Base-by-base conservation (phyloP, 2,888 invertebrate genomes). In the Apamea anceps region DNA sequence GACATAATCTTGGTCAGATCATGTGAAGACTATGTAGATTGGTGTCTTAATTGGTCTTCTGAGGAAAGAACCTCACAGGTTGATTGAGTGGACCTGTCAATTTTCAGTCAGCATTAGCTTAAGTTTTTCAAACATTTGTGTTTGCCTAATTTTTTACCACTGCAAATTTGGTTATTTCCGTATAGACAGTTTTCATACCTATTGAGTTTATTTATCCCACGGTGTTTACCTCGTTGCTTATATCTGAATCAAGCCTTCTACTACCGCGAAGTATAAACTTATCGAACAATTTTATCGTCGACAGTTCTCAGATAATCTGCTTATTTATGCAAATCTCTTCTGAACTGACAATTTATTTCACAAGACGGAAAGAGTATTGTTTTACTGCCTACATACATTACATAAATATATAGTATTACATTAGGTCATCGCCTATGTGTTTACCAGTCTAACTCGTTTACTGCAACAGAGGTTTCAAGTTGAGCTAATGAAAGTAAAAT, bases 391-490 rank as follows among this genome's bases (percentile, higher is more conserved):
- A 15, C 48, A 25, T 63, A 60, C 4, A 57, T 85, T 76, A 82
- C 37, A 85, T 76, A 82, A 72, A 73, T 60, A 57, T 66, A 84
- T 82, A 42, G 28, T 71, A 65, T 77, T 71, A 51, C 62, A 77
- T 86, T 82, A 71, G 62, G 78, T 82, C 83, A 72, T 77, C 70
- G 54, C 8, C 65, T 65, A 63, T 54, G 37, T 72, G 57, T 74
- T 68, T 81, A 81, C 72, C 51, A 28, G 65, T 57, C 13, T 71
- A 84, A 86, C 86, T 73, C 0, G 86, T 86, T 84, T 82, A 72
- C 71, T 67, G 68, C 48, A 66, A 51, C 37, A 2, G 62, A 77
- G 65, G n/a, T 62, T 63, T 60, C 51, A 67, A 73, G 21, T 72
- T 57, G 57, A 66, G 65, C 48, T 18, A 21, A 73, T 73, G 86